Evolutionary conservation across 2,113 vertebrate species (phyloP).

Genomic region (Ailuropoda melanoleuca): DNA sequence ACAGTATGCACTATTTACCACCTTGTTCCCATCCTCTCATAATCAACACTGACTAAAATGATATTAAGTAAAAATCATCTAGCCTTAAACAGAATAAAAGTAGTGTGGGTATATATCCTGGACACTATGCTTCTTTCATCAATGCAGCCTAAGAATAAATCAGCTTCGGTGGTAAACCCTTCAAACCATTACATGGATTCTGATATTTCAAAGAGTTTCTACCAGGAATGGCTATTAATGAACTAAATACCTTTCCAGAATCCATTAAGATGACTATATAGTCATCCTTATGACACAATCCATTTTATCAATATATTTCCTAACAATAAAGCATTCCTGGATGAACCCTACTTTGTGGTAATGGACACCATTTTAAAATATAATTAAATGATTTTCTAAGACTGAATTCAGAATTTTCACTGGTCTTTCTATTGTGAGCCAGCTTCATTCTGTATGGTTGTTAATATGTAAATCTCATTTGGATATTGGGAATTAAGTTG

Average conservation of each 20-base stretch:
- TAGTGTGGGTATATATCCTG: not conserved
- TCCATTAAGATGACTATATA: not conserved
- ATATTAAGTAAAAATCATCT: not conserved
- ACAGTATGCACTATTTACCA: not conserved
- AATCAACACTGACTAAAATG: not conserved
- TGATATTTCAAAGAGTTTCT: slow-evolving; percentile 16
- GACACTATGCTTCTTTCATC: not conserved
- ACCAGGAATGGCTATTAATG: not conserved
- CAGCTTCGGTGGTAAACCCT: not conserved
- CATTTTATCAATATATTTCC: not conserved
- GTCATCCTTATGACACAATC: not conserved
- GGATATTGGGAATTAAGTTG: not conserved
- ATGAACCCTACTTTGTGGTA: not conserved
- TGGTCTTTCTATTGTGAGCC: not conserved
- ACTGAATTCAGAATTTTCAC: slow-evolving; percentile 35
- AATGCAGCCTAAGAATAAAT: not conserved
- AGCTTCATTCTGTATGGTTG: not conserved
- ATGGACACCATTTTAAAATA: not conserved
- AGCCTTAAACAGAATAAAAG: not conserved
- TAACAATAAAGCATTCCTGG: not conserved
- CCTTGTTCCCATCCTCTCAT: not conserved
- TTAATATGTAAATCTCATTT: not conserved
- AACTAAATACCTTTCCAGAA: not conserved
- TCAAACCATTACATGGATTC: slow-evolving; percentile 27
- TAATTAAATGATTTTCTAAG: not conserved